Evolutionary conservation across 2,797 vertebrate genomes (phyloP).

Genomic region (Myoxocephalus aenaeus): DNA sequence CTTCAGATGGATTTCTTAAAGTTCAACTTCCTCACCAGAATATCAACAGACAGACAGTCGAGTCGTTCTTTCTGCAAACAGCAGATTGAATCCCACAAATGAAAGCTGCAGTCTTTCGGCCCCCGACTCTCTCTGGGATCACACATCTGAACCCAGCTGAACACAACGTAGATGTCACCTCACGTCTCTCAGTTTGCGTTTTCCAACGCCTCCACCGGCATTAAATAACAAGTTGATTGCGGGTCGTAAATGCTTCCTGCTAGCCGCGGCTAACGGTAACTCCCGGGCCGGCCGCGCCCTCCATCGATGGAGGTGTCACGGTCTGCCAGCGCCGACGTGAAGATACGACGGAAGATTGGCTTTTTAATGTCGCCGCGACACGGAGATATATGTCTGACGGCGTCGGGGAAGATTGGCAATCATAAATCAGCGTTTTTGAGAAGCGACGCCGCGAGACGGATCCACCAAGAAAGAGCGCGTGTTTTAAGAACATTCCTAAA

Average conservation of each 20-base stretch:
- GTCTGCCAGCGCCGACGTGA: constrained; percentile 36
- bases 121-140: neutral
- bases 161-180: neutral
- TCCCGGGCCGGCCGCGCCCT: constrained; percentile 15
- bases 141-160: neutral
- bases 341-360: constrained; percentile 39
- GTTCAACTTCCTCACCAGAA: constrained; percentile 10
- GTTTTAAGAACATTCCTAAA: neutral
- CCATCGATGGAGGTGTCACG: constrained; percentile 18
- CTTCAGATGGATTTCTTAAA: constrained; percentile 25
- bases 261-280: constrained; percentile 25
- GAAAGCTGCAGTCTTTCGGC: neutral
- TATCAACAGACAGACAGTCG: constrained; percentile 7
- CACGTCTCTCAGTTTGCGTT: neutral
- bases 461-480: neutral
- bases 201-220: constrained; percentile 2
- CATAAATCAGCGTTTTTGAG: constrained; percentile 24
- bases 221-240: constrained; percentile 27
- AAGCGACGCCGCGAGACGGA: neutral
- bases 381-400: neutral
- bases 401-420: constrained; percentile 18
- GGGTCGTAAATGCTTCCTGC: constrained; percentile 27
- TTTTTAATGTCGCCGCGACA: constrained; percentile 23
- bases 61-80: neutral
- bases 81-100: constrained; percentile 8